A percentile compares a stretch with the other conserved stretches of the same genome.
Evolutionary conservation across 1,140 invertebrate species (phyloP).

Genomic region (Liolophura sinensis): DNA sequence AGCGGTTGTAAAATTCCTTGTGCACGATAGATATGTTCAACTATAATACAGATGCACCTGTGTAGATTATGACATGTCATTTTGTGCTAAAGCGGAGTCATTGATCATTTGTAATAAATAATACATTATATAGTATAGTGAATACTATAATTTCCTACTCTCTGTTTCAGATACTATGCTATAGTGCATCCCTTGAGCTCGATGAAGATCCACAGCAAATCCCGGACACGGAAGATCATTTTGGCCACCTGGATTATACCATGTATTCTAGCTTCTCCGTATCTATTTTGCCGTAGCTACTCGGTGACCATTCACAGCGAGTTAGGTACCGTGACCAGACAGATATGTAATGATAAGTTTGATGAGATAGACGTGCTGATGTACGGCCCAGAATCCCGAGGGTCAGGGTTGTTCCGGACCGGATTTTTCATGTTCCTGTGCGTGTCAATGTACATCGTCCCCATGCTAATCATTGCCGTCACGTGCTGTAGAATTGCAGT

Average conservation of each 20-base stretch:
- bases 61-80: too few relatives aligned
- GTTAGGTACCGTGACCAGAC: conserved; percentile 49
- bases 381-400: conserved; percentile 20
- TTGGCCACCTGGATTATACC: conserved; percentile 58
- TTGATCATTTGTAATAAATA: too few relatives aligned
- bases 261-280: conserved; percentile 54
- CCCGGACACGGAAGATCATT: conserved; percentile 56
- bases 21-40: too few relatives aligned
- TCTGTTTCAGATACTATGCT: conserved; percentile 59
- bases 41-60: too few relatives aligned
- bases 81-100: too few relatives aligned
- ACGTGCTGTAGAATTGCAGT: conserved; percentile 59
- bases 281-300: conserved; percentile 43
- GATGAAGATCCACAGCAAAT: conserved; percentile 55
- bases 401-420: conserved; percentile 46
- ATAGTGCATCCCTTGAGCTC: conserved; percentile 61
- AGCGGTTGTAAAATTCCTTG: too few relatives aligned
- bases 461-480: conserved; percentile 56
- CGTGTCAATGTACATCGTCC: conserved; percentile 58
- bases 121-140: too few relatives aligned
- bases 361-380: conserved; percentile 43
- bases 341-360: conserved; percentile 56
- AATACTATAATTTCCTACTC: conserved; percentile 3
- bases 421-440: conserved; percentile 60
- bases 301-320: conserved; percentile 48